Percentiles rank a stretch among this genome's conserved stretches.
These are phyloP conservation scores for Carcinoscorpius rotundicauda DNA, from an alignment of 1,140 invertebrate genomes.

Conservation along the genomic window DNA sequence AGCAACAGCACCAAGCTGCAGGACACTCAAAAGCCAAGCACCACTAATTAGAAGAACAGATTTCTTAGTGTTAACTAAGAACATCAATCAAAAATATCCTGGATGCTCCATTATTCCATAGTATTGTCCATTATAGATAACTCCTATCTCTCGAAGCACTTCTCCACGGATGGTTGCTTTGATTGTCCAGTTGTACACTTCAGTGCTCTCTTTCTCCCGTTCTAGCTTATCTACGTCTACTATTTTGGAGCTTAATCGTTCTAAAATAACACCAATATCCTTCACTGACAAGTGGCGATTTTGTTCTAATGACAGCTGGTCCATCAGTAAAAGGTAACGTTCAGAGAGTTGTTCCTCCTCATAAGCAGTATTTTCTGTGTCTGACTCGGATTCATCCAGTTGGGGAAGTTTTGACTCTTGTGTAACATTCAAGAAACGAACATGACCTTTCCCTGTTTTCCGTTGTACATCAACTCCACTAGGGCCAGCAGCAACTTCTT, in stretches of 20 bases:
- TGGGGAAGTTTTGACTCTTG: constrained; percentile 18
- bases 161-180: constrained; percentile 83
- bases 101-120: constrained; percentile 89
- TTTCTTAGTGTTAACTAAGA: too few relatives aligned
- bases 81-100: constrained; percentile 44
- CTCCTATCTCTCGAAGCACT: constrained; percentile 72
- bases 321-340: constrained; percentile 81
- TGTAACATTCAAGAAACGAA: constrained; percentile 15
- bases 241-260: constrained; percentile 80
- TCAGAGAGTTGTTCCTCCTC: constrained; percentile 39
- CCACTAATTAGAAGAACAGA: too few relatives aligned
- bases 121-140: constrained; percentile 90
- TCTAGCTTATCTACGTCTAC: constrained; percentile 82
- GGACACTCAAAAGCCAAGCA: too few relatives aligned
- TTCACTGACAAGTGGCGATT: constrained; percentile 73
- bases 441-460: constrained; percentile 6
- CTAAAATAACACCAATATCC: constrained; percentile 87
- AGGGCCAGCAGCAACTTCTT: constrained; percentile 6
- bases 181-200: constrained; percentile 89
- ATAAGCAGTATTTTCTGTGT: constrained; percentile 72
- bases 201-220: constrained; percentile 75
- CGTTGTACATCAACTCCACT: not conserved
- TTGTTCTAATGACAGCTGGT: constrained; percentile 80
- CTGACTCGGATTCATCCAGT: constrained; percentile 60
- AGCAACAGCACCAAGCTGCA: too few relatives aligned